phyloP scores from a whole-genome alignment of 2,113 vertebrate species.

The Sclerurus mexicanus region DNA sequence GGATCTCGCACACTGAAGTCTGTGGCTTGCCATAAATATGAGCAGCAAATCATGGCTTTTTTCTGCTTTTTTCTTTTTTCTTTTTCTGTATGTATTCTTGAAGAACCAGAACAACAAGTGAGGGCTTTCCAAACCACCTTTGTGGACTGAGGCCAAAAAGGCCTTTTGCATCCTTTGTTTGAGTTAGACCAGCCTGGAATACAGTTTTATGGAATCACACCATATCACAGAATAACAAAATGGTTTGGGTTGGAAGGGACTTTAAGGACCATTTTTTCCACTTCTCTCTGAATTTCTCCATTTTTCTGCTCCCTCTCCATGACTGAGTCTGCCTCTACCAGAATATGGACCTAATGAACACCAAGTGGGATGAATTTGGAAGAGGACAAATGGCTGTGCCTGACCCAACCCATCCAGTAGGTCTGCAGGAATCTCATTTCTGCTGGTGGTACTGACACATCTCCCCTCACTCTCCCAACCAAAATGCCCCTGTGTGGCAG shows the following conservation, averaged over 20 bases:
- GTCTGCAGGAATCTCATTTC: not conserved
- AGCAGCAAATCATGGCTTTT: not conserved
- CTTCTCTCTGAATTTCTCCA: not conserved
- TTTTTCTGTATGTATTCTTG: fast-evolving
- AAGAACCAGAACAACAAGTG: not conserved
- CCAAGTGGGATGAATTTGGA: not conserved
- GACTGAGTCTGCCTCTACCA: fast-evolving
- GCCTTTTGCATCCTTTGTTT: not conserved
- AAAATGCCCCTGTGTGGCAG: not conserved
- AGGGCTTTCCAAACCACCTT: not conserved
- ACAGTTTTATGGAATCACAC: fast-evolving
- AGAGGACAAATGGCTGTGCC: not conserved
- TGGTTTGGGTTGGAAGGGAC: not conserved
- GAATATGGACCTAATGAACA: not conserved
- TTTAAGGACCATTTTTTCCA: not conserved
- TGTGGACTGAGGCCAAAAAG: not conserved
- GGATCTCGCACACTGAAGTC: not conserved
- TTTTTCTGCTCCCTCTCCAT: not conserved
- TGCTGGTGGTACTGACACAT: fast-evolving
- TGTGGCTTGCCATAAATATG: not conserved
- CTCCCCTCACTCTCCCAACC: fast-evolving
- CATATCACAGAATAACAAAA: not conserved
- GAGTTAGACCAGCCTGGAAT: not conserved
- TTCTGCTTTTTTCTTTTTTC: too few species aligned
- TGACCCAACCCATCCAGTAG: not conserved